Evolutionary conservation across 2,797 vertebrate genomes (phyloP), one percentile per base, ranked within the genome.

Genomic region (Limosa lapponica): DNA sequence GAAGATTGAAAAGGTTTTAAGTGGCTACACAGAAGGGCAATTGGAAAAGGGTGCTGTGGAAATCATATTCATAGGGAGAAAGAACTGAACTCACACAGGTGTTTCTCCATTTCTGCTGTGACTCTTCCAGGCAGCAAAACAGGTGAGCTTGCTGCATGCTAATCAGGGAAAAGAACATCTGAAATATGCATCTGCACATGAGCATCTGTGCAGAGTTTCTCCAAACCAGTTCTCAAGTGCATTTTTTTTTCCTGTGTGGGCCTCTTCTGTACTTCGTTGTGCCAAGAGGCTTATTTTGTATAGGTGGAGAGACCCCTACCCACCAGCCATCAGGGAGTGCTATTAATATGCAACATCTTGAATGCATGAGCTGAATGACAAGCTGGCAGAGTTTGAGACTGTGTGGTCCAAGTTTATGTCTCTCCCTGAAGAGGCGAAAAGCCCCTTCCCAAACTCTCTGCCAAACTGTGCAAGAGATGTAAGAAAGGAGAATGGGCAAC

Each of bases 111-210:
- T 90, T 93, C 69, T 67, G 91, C 93, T 59, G 32, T 92, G 92
- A 92, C 93, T 97, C 79, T 78, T 96, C 65, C 36, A 93, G 95
- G 84, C 90, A 97, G 85, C 43, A 90, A 89, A 96, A 75, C 97
- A 97, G 97, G 95, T 96, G 95, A 97, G 90, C 79, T 89, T 61
- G 57, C 96, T 95, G 95, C 94, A 94, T 96, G 96, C 89, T 97
- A 96, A 97, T 97, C 82, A 96, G 93, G 54, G 59, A 62, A 96
- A 95, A 93, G 92, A 93, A 20, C 48, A 87, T 89, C 91, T 97
- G 96, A 96, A 96, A 97, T 96, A 96, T 94, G 96, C 97, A 97
- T 97, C 96, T 97, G 94, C 94, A 95, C 87, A 90, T 64, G 41
- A 91, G 93, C 97, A 96, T 97, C 97, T 97, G 95, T 87, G 93